Conservation (phyloP, 2,797 vertebrate species). For the Cryptoblepharus egeriae region DNA sequence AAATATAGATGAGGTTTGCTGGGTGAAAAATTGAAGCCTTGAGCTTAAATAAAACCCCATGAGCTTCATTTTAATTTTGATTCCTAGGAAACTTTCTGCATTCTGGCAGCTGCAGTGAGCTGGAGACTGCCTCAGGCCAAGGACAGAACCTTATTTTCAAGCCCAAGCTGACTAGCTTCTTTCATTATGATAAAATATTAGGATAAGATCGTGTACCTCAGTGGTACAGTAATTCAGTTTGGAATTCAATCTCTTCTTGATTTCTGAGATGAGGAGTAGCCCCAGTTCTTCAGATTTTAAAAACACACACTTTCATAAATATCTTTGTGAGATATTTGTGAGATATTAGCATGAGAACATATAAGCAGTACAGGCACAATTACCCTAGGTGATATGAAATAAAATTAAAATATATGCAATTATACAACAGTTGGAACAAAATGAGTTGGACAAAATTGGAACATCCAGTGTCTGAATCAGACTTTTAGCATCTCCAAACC, state of each 20-base stretch:
- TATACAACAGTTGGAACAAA: background rate
- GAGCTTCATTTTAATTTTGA: conserved; percentile 3
- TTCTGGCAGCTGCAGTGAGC: background rate
- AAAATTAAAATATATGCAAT: background rate
- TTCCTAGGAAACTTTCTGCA: conserved; percentile 27
- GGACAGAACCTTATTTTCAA: conserved; percentile 1
- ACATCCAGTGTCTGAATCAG: background rate
- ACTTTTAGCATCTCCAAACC: background rate
- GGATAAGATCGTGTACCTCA: background rate
- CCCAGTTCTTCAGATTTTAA: background rate
- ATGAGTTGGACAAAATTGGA: too few species aligned
- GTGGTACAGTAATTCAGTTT: background rate
- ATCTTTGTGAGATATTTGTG: background rate
- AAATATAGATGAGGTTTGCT: background rate
- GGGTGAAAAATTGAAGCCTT: conserved; percentile 11
- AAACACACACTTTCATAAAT: background rate
- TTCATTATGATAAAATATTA: background rate
- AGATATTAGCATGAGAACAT: background rate
- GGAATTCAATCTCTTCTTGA: background rate
- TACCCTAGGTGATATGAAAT: background rate
- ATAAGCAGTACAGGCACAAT: background rate
- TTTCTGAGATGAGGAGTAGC: background rate
- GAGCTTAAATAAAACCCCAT: background rate
- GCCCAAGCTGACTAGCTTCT: background rate
- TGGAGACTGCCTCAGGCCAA: background rate